Evolutionary conservation across 1,140 invertebrate genomes (phyloP), one percentile per base, ranked within the genome.

Genomic region (Aphelenchoides besseyi): DNA sequence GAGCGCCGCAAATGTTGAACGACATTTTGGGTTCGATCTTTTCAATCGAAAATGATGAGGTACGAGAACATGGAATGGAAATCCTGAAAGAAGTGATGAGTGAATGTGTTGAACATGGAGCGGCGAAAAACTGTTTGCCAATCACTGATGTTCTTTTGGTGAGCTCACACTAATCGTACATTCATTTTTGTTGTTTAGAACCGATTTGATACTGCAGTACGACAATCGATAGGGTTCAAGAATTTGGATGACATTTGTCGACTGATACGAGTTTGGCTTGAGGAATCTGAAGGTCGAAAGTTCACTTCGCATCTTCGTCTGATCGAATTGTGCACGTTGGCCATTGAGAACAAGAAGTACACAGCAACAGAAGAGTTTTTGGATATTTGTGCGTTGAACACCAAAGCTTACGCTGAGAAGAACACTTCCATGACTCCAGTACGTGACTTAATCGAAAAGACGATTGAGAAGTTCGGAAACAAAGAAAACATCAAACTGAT

Each of bases 1-100:
- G 48, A 71, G 53, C 70, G 2, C 18, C 30, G 18, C 30, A 72
- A 54, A 16, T 71, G 41, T 32, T 71, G 18, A 71, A 18, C 36
- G 32, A 33, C 1, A 35, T 74, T 41, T 26, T 71, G 18, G 69
- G 57, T 29, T 8, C 71, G n/a, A 69, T 69, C 53, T 69, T 59
- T 26, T 67, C 64, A n/a, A 72, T 74, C 9, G 26, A 74, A 26
- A 8, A 70, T 18, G 3, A 8, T 59, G 2, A 33, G 18, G 0
- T 28, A 2, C 0, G 69, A 16, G 29, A 16, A 23, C 29, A 12
- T 1, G 70, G 66, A 23, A 9, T 72, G 2, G 69, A 71, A 57
- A 35, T 71, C 9, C 8, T 71, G 8, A 33, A 23, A 23, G 41
- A 28, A 32, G 64, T 69, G 5, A 71, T 71, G 70, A 12, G 28